Evolutionary conservation across 2,797 vertebrate genomes (phyloP).

Genomic region (Vultur gryphus): DNA sequence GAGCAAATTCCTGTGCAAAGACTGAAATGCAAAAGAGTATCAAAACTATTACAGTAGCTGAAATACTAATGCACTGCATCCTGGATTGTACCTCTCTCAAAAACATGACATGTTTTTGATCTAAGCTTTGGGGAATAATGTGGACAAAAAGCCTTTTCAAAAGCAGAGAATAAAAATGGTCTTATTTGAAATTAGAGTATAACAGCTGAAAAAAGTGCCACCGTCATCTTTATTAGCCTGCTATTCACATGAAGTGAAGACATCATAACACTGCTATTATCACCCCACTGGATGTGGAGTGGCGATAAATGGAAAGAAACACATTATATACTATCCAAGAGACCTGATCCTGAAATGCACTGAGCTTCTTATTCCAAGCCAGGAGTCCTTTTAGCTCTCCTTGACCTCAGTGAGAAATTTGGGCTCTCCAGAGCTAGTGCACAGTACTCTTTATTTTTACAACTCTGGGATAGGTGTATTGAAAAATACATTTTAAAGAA

Average conservation of each 20-base stretch:
- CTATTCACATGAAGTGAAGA: conserved; percentile 34
- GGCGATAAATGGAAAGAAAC: conserved; percentile 58
- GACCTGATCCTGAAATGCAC: background rate
- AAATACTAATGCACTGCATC: background rate
- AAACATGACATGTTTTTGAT: conserved; percentile 14
- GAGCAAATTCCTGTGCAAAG: background rate
- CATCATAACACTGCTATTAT: conserved; percentile 40
- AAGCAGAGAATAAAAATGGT: conserved; percentile 33
- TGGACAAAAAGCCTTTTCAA: conserved; percentile 44
- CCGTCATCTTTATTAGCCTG: conserved; percentile 31
- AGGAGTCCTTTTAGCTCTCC: background rate
- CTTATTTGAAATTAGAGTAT: conserved; percentile 40
- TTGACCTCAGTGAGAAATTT: background rate
- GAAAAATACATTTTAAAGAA: background rate
- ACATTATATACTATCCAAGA: conserved; percentile 1
- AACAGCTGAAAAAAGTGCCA: conserved; percentile 22
- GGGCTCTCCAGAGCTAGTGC: background rate
- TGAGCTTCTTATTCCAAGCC: background rate
- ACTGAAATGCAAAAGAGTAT: background rate
- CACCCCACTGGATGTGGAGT: background rate
- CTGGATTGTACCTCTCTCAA: background rate
- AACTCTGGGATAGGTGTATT: background rate
- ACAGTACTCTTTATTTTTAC: background rate
- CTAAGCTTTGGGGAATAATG: conserved; percentile 11
- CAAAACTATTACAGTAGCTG: background rate